Base-by-base conservation (phyloP, 2,888 invertebrate genomes). In the Pristionchus entomophagus region DNA sequence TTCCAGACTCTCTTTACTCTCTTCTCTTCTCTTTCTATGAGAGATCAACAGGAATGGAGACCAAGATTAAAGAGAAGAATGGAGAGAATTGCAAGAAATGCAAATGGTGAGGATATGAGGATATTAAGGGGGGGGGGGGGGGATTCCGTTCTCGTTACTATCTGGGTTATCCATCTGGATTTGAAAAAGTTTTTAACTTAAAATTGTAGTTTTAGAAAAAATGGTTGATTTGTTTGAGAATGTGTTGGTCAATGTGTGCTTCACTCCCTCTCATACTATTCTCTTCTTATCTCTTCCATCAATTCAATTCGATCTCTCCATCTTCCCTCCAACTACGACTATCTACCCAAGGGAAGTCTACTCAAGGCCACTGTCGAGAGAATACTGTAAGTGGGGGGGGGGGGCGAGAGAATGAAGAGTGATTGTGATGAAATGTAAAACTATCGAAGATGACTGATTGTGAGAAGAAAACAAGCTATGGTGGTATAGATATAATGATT, bases 41-140 rank as follows among this genome's bases (percentile, higher is more conserved):
- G 38, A 26, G 12, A n/a, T n/a, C 82, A 83, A 41, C 32, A 45
- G 29, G 82, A 83, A 83, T 83, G 45, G 62, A 59, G 62, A 83
- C 38, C 82, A 26, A 83, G 82, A 83, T 19, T 83, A 26, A 83
- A 83, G 82, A 83, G 51, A 32, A 83, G 51, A 83, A 12, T 59
- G 59, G 82, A 62, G 41, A 83, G 51, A 62, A 14, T 83, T 35
- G 82, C 82, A 19, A 53, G 80, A 56, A 35, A 81, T 62, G 38
- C 35, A 29, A 29, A 51, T 17, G 81, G 81, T 81, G 29, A 29
- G 69, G n/a, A n/a, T n/a, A n/a, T n/a, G n/a, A n/a, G n/a, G n/a
- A n/a, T n/a, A n/a, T n/a, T n/a, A n/a, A n/a, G n/a, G n/a, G n/a
- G n/a, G n/a, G n/a, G n/a, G n/a, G n/a, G n/a, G n/a, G n/a, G n/a